phyloP scores from a whole-genome alignment of 2,888 invertebrate species.

The Brachyptera risi region DNA sequence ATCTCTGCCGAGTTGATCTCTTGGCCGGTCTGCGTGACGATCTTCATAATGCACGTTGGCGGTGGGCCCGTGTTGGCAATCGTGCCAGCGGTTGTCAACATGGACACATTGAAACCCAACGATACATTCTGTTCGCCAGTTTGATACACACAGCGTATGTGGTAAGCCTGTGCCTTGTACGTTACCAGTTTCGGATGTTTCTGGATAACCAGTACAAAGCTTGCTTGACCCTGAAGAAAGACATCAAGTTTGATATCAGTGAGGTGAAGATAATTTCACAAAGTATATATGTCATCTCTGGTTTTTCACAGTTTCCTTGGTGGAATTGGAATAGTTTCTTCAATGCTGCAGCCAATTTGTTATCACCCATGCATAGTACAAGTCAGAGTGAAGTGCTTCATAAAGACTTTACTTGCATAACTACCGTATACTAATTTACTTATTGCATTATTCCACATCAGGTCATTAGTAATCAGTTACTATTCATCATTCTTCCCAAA shows the following conservation, averaged over 20 bases:
- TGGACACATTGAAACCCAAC: constrained; percentile 89
- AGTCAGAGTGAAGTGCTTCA: no score
- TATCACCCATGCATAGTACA: no score
- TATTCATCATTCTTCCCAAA: no score
- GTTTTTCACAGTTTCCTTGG: no score
- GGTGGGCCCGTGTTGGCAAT: constrained; percentile 94
- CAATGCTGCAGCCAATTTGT: no score
- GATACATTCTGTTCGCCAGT: constrained; percentile 91
- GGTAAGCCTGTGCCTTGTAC: constrained; percentile 91
- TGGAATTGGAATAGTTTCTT: no score
- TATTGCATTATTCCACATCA: no score
- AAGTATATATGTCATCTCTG: neutral
- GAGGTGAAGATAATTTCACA: neutral
- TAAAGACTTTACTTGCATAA: no score
- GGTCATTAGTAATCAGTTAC: no score
- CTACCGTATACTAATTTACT: no score
- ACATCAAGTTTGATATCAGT: neutral
- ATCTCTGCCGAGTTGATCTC: constrained; percentile 90
- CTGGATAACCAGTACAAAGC: constrained; percentile 91
- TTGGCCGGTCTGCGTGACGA: constrained; percentile 79
- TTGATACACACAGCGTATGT: constrained; percentile 92
- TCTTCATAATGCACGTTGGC: constrained; percentile 87
- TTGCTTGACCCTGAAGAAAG: constrained; percentile 71
- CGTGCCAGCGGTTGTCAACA: constrained; percentile 91
- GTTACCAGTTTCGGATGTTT: constrained; percentile 95